phyloP scores from a whole-genome alignment of 2,113 vertebrate genomes.

The Chloroceryle aenea region DNA sequence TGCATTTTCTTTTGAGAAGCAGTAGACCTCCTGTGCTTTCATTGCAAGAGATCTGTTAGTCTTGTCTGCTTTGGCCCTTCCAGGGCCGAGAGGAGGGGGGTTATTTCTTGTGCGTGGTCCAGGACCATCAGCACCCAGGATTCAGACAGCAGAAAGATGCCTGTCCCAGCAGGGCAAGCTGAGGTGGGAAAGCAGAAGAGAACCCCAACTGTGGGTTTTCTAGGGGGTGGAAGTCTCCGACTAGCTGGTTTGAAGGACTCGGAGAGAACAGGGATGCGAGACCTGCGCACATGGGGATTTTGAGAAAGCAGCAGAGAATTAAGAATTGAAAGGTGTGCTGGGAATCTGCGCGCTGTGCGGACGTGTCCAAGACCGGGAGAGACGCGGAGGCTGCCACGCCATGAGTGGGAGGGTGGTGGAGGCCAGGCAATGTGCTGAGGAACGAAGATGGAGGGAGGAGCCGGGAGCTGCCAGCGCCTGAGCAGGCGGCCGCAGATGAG shows the following conservation, averaged over 20 bases:
- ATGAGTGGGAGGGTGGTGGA: not conserved
- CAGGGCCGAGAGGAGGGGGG: not conserved
- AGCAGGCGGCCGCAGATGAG: not conserved
- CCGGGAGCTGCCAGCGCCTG: not conserved
- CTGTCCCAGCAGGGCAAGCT: not conserved
- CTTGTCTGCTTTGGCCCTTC: not conserved
- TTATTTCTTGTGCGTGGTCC: not conserved
- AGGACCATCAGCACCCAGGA: not conserved
- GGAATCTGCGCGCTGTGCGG: not conserved
- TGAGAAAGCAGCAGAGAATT: not conserved
- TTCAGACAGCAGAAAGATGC: not conserved
- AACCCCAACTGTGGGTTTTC: not conserved
- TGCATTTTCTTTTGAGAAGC: not conserved
- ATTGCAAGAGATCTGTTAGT: not conserved
- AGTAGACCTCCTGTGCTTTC: not conserved
- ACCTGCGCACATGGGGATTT: accelerated
- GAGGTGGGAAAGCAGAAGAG: not conserved
- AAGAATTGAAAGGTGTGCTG: not conserved
- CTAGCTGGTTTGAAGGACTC: not conserved
- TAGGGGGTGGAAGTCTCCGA: not conserved
- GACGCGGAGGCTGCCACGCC: accelerated
- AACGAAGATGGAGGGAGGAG: not conserved
- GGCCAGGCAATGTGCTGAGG: not conserved
- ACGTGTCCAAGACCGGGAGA: accelerated
- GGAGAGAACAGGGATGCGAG: accelerated